Percentiles rank a stretch among this genome's conserved stretches.
Evolutionary conservation across 2,113 vertebrate species (phyloP).

Genomic region (Urocitellus parryii): DNA sequence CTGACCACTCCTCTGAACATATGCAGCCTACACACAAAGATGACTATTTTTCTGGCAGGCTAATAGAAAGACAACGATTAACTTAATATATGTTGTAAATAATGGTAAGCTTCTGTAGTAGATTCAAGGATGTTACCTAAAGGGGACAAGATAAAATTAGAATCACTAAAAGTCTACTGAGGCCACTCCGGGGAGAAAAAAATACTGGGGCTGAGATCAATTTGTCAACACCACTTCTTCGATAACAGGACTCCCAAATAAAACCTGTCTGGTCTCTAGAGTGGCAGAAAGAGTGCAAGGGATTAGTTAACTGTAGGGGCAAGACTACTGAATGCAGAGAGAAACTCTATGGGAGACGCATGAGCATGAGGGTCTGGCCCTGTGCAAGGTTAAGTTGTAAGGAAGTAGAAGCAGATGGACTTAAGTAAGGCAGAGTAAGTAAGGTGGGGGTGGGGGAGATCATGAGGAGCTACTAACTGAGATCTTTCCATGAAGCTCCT

Average conservation of each 20-base stretch:
- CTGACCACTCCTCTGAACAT: not conserved
- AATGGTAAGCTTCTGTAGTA: not conserved
- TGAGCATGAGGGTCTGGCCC: not conserved
- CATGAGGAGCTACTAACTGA: not conserved
- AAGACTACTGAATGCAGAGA: not conserved
- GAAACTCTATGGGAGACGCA: not conserved
- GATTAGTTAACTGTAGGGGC: not conserved
- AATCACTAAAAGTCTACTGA: not conserved
- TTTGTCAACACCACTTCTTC: not conserved
- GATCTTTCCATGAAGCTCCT: too few relatives aligned
- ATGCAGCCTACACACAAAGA: not conserved
- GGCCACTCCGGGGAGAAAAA: not conserved
- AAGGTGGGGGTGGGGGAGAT: not conserved
- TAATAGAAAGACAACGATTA: slow-evolving; percentile 6
- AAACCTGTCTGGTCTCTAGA: not conserved
- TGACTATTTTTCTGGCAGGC: slow-evolving; percentile 27
- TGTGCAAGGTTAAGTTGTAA: not conserved
- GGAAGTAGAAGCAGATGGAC: not conserved
- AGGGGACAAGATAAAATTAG: not conserved
- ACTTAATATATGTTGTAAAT: not conserved
- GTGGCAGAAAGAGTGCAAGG: not conserved
- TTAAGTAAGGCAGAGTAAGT: not conserved
- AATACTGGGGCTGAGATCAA: not conserved
- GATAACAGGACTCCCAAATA: not conserved
- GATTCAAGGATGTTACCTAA: not conserved